phyloP scores from a whole-genome alignment of 2,888 invertebrate genomes.

The Taenaris catops region DNA sequence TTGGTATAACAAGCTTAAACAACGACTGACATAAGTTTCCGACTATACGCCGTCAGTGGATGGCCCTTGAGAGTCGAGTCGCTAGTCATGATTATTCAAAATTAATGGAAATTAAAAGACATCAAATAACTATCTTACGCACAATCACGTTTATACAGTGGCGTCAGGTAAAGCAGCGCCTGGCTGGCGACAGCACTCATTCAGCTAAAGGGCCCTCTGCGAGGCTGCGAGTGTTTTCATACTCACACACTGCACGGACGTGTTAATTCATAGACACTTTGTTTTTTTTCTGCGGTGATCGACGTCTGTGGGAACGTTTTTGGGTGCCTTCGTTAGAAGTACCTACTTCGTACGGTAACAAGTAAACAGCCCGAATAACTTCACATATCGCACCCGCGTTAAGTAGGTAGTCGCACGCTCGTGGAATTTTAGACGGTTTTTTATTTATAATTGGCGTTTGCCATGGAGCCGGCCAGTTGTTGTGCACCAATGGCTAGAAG shows the following conservation, averaged over 20 bases:
- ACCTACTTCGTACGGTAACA: slow-evolving; percentile 66
- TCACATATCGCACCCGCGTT: slow-evolving; percentile 66
- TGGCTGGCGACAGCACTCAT: slow-evolving; percentile 57
- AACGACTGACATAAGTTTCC: slow-evolving; percentile 43
- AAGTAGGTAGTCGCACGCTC: slow-evolving; percentile 61
- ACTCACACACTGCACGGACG: slow-evolving; percentile 72
- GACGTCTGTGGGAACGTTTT: slow-evolving; percentile 77
- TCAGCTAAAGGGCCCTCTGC: slow-evolving; percentile 70
- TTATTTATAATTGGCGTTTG: slow-evolving; percentile 50
- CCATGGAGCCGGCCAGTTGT: slow-evolving; percentile 51
- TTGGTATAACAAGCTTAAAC: slow-evolving; percentile 36
- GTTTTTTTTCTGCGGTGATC: slow-evolving; percentile 72
- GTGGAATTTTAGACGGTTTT: slow-evolving; percentile 66
- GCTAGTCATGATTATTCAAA: slow-evolving; percentile 44
- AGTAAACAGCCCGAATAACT: slow-evolving; percentile 71
- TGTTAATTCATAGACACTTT: slow-evolving; percentile 78
- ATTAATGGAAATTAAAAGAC: slow-evolving; percentile 70
- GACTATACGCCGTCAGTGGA: slow-evolving; percentile 45
- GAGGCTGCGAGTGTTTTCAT: slow-evolving; percentile 72
- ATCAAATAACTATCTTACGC: slow-evolving; percentile 64
- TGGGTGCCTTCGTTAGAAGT: slow-evolving; percentile 73
- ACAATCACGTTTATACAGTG: slow-evolving; percentile 38
- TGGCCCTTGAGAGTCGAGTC: slow-evolving; percentile 39
- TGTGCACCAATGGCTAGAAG: slow-evolving; percentile 34
- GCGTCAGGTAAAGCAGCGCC: slow-evolving; percentile 34